These are phyloP conservation scores for Mastacembelus armatus DNA, from an alignment of 2,797 vertebrate species.

Conservation along the genomic window DNA sequence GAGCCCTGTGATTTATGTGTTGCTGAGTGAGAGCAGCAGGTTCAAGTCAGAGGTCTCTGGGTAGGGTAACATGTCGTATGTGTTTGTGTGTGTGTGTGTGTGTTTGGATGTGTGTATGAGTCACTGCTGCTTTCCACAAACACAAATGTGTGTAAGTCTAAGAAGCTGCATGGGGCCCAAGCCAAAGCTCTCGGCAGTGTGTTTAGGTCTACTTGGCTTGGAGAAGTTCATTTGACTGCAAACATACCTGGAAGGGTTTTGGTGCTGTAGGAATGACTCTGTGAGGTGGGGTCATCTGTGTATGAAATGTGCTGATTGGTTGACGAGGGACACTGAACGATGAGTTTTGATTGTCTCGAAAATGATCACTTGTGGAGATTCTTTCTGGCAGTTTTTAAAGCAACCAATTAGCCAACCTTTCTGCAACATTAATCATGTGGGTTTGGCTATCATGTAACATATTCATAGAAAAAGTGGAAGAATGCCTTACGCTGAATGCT, in stretches of 20 bases:
- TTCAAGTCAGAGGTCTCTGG: conserved; percentile 83
- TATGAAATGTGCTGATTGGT: conserved; percentile 47
- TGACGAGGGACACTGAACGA: conserved; percentile 22
- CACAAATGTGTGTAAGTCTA: conserved; percentile 56
- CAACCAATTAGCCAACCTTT: conserved; percentile 14
- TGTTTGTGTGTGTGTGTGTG: conserved; percentile 56
- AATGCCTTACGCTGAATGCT: conserved; percentile 37
- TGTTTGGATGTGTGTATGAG: conserved; percentile 45
- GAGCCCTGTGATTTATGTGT: conserved; percentile 83
- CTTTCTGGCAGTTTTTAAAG: conserved; percentile 28
- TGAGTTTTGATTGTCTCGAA: conserved; percentile 29
- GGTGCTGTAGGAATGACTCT: conserved; percentile 60
- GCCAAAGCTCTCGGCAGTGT: conserved; percentile 66
- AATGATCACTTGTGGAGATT: conserved; percentile 19
- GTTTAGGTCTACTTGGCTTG: conserved; percentile 68
- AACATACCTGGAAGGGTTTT: conserved; percentile 64
- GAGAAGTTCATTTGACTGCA: conserved; percentile 63
- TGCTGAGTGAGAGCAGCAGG: conserved; percentile 88
- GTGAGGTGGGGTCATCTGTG: conserved; percentile 47
- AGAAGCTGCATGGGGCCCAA: conserved; percentile 46
- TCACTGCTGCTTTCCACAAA: conserved; percentile 51
- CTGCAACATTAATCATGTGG: conserved; percentile 38
- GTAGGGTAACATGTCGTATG: conserved; percentile 65
- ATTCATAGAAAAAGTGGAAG: conserved; percentile 35
- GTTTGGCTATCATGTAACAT: conserved; percentile 38